phyloP scores from a whole-genome alignment of 2,797 vertebrate genomes.

The Arrhamphus sclerolepis region DNA sequence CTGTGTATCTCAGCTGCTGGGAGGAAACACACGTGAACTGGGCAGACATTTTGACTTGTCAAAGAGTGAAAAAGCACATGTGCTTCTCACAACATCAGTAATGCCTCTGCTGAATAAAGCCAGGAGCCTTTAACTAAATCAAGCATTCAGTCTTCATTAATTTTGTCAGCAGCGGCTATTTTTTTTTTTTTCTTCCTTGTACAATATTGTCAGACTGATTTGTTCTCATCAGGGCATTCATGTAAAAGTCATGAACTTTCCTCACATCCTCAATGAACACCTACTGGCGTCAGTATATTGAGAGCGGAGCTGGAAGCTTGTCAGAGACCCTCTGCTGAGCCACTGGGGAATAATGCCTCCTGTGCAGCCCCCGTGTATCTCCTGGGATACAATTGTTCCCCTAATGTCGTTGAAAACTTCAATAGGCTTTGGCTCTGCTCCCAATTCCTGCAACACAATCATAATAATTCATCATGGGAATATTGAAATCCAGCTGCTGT shows the following conservation, averaged over 20 bases:
- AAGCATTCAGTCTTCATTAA: background rate
- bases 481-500: constrained; percentile 61
- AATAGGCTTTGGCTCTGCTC: constrained; percentile 62
- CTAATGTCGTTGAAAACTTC: constrained; percentile 70
- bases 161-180: background rate
- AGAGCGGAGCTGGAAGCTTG: constrained; percentile 26
- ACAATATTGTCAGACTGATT: background rate
- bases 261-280: constrained; percentile 54
- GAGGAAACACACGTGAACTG: background rate
- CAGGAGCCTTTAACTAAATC: background rate
- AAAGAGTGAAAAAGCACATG: too few relatives aligned
- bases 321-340: constrained; percentile 34
- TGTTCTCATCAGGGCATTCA: background rate
- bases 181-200: background rate
- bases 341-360: constrained; percentile 63
- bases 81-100: too few relatives aligned
- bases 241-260: constrained; percentile 11
- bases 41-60: background rate
- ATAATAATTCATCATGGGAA: constrained; percentile 66
- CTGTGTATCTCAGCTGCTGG: background rate
- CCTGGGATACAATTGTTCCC: constrained; percentile 69
- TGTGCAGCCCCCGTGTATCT: constrained; percentile 41
- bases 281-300: constrained; percentile 37
- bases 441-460: constrained; percentile 67
- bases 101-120: background rate